Evolutionary conservation across 2,888 invertebrate genomes (phyloP).

Genomic region (Drosophila neutralis): DNA sequence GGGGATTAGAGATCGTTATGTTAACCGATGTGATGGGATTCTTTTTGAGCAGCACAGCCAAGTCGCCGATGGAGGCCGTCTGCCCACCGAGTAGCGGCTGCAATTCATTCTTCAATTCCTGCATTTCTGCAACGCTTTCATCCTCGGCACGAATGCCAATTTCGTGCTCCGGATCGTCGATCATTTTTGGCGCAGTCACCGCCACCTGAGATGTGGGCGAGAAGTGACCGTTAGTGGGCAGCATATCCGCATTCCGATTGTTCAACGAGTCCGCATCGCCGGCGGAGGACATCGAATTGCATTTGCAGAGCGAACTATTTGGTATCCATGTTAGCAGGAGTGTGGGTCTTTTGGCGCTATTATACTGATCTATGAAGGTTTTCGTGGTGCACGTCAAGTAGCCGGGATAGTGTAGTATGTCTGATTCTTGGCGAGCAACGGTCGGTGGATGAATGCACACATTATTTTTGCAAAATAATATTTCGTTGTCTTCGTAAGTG

Average conservation of each 20-base stretch:
- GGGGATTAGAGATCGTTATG: constrained; percentile 90
- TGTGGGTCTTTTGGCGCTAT: constrained; percentile 91
- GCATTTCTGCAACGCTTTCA: constrained; percentile 82
- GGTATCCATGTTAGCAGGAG: constrained; percentile 97
- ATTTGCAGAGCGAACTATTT: constrained; percentile 94
- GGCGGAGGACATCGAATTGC: constrained; percentile 86
- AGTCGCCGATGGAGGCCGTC: constrained; percentile 79
- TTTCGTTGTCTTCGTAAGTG: constrained; percentile 92
- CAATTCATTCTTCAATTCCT: constrained; percentile 84
- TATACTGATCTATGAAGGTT: constrained; percentile 91
- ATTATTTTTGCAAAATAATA: constrained; percentile 96
- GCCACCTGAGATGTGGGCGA: constrained; percentile 50
- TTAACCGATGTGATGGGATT: constrained; percentile 88
- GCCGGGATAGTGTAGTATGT: constrained; percentile 95
- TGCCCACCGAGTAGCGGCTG: constrained; percentile 84
- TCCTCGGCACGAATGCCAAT: constrained; percentile 51
- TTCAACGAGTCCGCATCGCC: constrained; percentile 34
- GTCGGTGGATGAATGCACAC: constrained; percentile 98
- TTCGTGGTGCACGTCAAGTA: constrained; percentile 95
- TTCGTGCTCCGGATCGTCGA: constrained; percentile 50
- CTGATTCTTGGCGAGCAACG: constrained; percentile 91
- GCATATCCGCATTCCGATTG: constrained; percentile 87
- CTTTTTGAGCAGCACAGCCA: constrained; percentile 84
- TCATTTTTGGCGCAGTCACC: constrained; percentile 59
- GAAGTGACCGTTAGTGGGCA: constrained; percentile 45